Percentiles rank a stretch among this genome's conserved stretches.
Evolutionary conservation across 2,888 invertebrate species (phyloP).

Genomic region (Acanthosepion esculentum): DNA sequence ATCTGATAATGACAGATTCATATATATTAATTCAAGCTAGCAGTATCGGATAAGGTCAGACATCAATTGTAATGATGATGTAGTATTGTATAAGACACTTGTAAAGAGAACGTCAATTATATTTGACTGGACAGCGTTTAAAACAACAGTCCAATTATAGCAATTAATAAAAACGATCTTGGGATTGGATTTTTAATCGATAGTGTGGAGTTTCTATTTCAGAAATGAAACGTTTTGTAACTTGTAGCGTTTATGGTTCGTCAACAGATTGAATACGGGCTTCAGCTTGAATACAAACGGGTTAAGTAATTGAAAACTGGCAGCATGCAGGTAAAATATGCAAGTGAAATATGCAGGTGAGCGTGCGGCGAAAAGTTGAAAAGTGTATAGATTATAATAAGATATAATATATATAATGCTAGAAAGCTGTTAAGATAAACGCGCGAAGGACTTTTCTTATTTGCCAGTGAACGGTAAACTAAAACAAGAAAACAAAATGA

Average conservation of each 20-base stretch:
- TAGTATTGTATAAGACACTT: neutral
- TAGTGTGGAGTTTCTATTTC: neutral
- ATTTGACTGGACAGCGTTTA: neutral
- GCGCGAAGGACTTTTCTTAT: too few species aligned
- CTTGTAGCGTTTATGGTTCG: neutral
- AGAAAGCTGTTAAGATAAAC: too few species aligned
- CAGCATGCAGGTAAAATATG: too few species aligned
- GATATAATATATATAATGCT: too few species aligned
- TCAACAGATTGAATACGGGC: too few species aligned
- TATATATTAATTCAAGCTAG: neutral
- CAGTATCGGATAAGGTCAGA: neutral
- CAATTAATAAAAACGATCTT: neutral
- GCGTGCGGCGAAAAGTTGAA: too few species aligned
- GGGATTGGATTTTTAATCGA: neutral
- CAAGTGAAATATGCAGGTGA: too few species aligned
- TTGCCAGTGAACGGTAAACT: too few species aligned
- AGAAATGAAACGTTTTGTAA: neutral
- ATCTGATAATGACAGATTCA: neutral
- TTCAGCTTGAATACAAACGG: too few species aligned
- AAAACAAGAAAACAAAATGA: too few species aligned
- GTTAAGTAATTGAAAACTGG: too few species aligned
- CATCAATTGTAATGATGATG: constrained; percentile 4
- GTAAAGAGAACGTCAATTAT: neutral
- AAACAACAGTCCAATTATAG: constrained; percentile 16
- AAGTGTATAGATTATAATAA: too few species aligned